Base-by-base conservation (phyloP, 2,888 invertebrate genomes). In the Drosophila mulleri region DNA sequence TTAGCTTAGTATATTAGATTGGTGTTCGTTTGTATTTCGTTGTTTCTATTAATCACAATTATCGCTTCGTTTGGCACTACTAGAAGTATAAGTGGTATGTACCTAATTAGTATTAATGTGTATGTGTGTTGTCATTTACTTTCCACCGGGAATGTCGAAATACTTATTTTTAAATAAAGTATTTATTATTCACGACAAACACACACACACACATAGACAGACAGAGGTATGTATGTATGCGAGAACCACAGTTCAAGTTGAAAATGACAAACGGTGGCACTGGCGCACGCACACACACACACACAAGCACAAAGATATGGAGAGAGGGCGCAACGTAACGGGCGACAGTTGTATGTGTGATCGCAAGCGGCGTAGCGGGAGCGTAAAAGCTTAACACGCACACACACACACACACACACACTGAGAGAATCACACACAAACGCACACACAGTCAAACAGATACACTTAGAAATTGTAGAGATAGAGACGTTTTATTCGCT, bases 151-250 rank as follows among this genome's bases (percentile, higher is more conserved):
- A 78, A 89, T 88, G 83, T 89, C 78, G 85, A 87, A 89, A 89
- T 78, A 80, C 75, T 85, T 86, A 88, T 86, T 86, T 86, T 84
- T 86, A 86, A 88, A 86, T 85, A 82, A 69, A 54, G 61, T 76
- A 61, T 70, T 44, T 75, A 35, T 75, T 71, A 73, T 47, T 60
- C 12, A 53, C 44, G 20, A 44, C 56, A 71, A 60, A 78, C 39
- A 48, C 18, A 50, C 16, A 60, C 52, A 42, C 41, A 42, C 41
- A 42, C 41, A 59, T 32, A 67, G 52, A 66, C 60, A 12, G 6
- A 23, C 16, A 29, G 26, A 26, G 26, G 26, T 26, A 26, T 26
- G 26, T 26, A 26, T 26, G 32, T 67, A 9, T 73, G 67, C 50
- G 75, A 70, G 67, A 75, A 58, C 66, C 83, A 86, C 81, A 84